These are phyloP conservation scores for Chalcosyrphus nemorum DNA, from an alignment of 2,888 invertebrate species.

Conservation along the genomic window DNA sequence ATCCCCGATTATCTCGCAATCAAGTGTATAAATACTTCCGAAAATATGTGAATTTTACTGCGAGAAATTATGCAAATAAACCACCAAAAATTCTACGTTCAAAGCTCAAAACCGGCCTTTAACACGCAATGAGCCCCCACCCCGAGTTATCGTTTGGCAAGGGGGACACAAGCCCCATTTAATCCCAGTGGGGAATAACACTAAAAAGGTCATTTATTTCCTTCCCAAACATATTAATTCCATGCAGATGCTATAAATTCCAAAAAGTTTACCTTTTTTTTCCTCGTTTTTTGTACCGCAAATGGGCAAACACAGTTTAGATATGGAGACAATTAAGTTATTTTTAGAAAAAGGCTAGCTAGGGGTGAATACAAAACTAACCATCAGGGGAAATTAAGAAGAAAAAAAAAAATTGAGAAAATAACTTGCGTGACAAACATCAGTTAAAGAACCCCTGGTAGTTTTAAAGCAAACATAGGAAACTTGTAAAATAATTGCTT, in stretches of 20 bases:
- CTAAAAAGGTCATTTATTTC: slow-evolving; percentile 30
- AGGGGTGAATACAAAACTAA: slow-evolving; percentile 22
- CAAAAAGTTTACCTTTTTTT: slow-evolving; percentile 37
- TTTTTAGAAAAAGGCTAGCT: slow-evolving; percentile 1
- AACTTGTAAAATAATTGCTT: slow-evolving; percentile 13
- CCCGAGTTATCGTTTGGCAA: background rate
- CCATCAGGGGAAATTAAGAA: background rate
- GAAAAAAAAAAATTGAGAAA: too few relatives aligned
- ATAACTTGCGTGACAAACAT: slow-evolving; percentile 55
- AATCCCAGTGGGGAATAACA: background rate
- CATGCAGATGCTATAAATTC: slow-evolving; percentile 66
- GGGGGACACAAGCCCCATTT: background rate
- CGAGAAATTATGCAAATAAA: background rate
- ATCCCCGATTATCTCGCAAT: background rate
- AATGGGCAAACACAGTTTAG: slow-evolving; percentile 31
- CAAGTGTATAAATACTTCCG: background rate
- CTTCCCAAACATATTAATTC: slow-evolving; percentile 45
- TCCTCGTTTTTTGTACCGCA: too few relatives aligned
- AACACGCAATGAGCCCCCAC: slow-evolving; percentile 8
- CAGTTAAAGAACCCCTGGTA: slow-evolving; percentile 14
- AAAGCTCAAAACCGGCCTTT: background rate
- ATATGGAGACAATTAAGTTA: slow-evolving; percentile 43
- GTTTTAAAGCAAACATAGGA: slow-evolving; percentile 7
- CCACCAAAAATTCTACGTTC: background rate
- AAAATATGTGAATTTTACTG: background rate